A percentile compares a stretch with the other conserved stretches of the same genome.
These are phyloP conservation scores for Arnoldichthys spilopterus DNA, from an alignment of 2,797 vertebrate species.

Conservation along the genomic window DNA sequence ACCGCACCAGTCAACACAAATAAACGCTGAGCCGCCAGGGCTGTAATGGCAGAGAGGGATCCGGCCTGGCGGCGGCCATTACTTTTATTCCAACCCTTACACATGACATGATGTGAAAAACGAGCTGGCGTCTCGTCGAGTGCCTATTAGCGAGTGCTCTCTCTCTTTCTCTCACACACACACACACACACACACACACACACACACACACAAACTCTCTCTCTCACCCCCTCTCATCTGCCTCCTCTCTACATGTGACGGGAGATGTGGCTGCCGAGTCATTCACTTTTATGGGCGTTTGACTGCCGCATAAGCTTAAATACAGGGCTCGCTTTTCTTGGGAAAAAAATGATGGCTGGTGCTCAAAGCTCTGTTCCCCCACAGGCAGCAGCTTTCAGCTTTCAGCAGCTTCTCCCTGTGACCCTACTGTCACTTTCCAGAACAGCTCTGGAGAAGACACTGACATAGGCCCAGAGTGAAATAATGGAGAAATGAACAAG, in stretches of 20 bases:
- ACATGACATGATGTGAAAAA: constrained; percentile 99
- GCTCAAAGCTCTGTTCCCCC: constrained; percentile 71
- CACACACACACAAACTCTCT: constrained; percentile 74
- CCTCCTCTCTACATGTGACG: constrained; percentile 77
- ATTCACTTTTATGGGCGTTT: constrained; percentile 83
- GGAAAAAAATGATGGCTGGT: constrained; percentile 71
- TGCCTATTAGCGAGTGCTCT: constrained; percentile 98
- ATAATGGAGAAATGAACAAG: constrained; percentile 19
- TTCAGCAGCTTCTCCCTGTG: constrained; percentile 67
- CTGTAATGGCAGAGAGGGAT: constrained; percentile 90
- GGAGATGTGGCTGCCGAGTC: constrained; percentile 83
- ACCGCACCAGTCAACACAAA: constrained; percentile 99
- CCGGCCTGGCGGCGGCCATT: constrained; percentile 92
- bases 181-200: constrained; percentile 79
- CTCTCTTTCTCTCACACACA: constrained; percentile 93
- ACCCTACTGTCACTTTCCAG: constrained; percentile 57
- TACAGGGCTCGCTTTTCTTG: constrained; percentile 72
- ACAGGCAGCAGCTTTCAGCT: constrained; percentile 63
- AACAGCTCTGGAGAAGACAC: background rate
- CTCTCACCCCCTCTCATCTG: constrained; percentile 75
- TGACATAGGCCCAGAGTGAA: constrained; percentile 20
- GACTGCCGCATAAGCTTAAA: constrained; percentile 80
- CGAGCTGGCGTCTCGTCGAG: constrained; percentile 97
- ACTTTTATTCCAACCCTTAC: constrained; percentile 95
- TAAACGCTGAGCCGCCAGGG: constrained; percentile 91